Conservation (phyloP, 2,797 vertebrate species). For the Euphonia xanthogaster region DNA sequence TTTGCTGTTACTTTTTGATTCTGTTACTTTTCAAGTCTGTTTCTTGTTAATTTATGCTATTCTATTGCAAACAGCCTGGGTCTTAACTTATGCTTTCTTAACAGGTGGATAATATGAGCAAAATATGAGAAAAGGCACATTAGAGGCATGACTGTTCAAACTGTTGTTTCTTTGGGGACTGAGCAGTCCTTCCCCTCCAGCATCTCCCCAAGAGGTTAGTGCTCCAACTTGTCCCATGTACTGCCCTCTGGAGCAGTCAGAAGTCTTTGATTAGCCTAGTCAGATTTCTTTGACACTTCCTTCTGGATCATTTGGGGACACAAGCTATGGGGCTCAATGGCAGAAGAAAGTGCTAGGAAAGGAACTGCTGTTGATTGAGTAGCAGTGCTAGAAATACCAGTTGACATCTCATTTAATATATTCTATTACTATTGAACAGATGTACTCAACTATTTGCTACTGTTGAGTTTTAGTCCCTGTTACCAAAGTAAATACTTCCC, state of each 20-base stretch:
- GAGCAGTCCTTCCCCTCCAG: background rate
- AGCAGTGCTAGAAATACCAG: background rate
- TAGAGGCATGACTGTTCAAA: background rate
- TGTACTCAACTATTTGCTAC: background rate
- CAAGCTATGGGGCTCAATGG: rapidly evolving
- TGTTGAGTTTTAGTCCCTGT: background rate
- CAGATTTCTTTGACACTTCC: background rate
- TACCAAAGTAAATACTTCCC: background rate
- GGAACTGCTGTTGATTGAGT: background rate
- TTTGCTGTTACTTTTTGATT: background rate
- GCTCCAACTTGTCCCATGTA: background rate
- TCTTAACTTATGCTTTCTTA: background rate
- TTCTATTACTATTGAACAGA: background rate
- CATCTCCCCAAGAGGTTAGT: background rate
- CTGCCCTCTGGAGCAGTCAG: background rate
- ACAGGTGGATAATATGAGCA: background rate
- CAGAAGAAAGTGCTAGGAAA: background rate
- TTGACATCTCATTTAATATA: background rate
- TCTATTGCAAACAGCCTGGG: background rate
- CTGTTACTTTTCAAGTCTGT: background rate
- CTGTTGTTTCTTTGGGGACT: background rate
- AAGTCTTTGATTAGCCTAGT: background rate
- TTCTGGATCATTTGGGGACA: background rate
- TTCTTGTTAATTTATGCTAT: background rate
- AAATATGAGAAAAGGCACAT: background rate